These are phyloP conservation scores for Stenopsyche tienmushanensis DNA, from an alignment of 1,140 invertebrate species.

Conservation along the genomic window DNA sequence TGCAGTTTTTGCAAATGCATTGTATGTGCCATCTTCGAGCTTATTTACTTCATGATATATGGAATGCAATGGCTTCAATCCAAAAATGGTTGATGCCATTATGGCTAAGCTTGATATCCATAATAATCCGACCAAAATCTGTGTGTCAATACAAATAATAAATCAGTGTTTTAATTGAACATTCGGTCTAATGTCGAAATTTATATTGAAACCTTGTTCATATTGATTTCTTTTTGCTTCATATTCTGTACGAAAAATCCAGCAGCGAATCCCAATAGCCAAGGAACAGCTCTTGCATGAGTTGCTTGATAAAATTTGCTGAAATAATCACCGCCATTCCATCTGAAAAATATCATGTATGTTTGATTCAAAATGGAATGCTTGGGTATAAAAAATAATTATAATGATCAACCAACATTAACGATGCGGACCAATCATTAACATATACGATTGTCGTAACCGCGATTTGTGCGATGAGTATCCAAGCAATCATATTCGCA, in stretches of 20 bases:
- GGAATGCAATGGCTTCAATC: not conserved
- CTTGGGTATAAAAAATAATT: too few relatives aligned
- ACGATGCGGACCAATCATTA: not conserved
- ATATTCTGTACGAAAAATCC: conserved; percentile 52
- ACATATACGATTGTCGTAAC: not conserved
- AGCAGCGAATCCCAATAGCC: conserved; percentile 59
- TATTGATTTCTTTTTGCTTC: not conserved
- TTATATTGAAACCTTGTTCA: conserved; percentile 17
- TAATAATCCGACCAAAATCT: conserved; percentile 4
- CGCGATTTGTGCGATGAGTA: too few relatives aligned
- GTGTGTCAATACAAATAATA: too few relatives aligned
- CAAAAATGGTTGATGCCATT: conserved; percentile 17
- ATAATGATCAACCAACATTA: too few relatives aligned
- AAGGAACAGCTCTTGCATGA: conserved; percentile 56
- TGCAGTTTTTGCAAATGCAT: conserved; percentile 1
- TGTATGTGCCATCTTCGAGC: not conserved
- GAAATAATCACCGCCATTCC: not conserved
- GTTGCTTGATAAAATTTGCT: conserved; percentile 41
- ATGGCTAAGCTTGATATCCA: conserved; percentile 6
- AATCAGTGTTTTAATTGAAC: too few relatives aligned
- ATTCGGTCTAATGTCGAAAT: too few relatives aligned
- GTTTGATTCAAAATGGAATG: too few relatives aligned
- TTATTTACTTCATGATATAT: not conserved
- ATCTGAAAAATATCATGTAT: not conserved
- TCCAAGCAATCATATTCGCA: not conserved